Conservation (phyloP, 1,140 invertebrate species). For the fruit fly (Drosophila melanogaster) region DNA sequence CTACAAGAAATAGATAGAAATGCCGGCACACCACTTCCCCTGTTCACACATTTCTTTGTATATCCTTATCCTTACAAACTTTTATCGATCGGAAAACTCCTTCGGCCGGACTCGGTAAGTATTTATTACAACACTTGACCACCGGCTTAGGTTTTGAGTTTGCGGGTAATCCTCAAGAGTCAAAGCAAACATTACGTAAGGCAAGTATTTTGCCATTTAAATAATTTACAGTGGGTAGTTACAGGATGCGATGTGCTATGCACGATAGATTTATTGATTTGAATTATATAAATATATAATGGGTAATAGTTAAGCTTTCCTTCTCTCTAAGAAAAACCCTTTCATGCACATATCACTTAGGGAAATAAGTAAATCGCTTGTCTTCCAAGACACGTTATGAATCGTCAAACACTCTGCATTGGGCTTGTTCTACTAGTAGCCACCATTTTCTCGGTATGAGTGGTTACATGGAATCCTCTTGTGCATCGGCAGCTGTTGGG, state of each 20-base stretch:
- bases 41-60: not conserved
- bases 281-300: no score
- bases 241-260: no score
- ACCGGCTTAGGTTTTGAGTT: not conserved
- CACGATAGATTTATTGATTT: no score
- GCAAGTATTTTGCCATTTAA: not conserved
- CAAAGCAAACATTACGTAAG: not conserved
- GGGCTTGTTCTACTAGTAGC: conserved; percentile 1
- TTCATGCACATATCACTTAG: not conserved
- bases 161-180: not conserved
- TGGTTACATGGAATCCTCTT: conserved; percentile 14
- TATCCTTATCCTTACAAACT: not conserved
- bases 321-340: not conserved
- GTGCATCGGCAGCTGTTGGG: conserved; percentile 32
- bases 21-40: not conserved
- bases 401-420: not conserved
- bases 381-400: conserved; percentile 9
- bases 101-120: not conserved
- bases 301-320: not conserved
- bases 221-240: no score
- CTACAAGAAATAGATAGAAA: conserved; percentile 18
- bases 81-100: conserved; percentile 29
- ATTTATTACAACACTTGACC: conserved; percentile 17
- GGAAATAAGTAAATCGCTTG: conserved; percentile 10
- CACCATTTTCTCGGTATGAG: not conserved